A percentile compares a stretch with the other conserved stretches of the same genome.
These are phyloP conservation scores for Macrosiphum euphorbiae DNA, from an alignment of 2,888 invertebrate genomes.

Conservation along the genomic window DNA sequence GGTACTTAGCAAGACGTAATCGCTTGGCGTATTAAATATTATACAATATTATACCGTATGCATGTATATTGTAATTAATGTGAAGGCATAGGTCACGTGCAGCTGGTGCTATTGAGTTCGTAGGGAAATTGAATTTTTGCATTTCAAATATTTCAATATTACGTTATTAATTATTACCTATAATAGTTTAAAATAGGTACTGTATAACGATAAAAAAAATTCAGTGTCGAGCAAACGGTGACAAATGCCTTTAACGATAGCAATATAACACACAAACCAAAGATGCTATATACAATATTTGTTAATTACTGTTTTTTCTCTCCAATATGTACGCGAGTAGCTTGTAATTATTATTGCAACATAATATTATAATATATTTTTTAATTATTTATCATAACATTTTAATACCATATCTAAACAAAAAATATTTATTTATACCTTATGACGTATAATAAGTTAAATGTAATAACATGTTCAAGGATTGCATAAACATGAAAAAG, in stretches of 20 bases:
- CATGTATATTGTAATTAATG: background rate
- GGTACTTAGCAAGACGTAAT: background rate
- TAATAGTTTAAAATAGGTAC: background rate
- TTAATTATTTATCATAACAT: background rate
- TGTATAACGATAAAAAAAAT: background rate
- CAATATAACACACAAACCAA: too few species aligned
- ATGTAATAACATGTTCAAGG: background rate
- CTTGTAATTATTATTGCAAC: too few species aligned
- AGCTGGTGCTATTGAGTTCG: background rate
- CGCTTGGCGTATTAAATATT: background rate
- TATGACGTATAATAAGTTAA: background rate
- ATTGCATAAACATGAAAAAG: background rate
- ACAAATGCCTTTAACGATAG: background rate
- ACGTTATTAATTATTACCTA: background rate
- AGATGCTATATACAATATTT: too few species aligned
- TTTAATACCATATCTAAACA: background rate
- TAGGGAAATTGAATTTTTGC: background rate
- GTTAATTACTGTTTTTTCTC: too few species aligned
- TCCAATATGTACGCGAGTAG: too few species aligned
- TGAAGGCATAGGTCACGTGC: background rate
- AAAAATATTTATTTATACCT: too few species aligned
- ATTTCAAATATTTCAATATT: background rate
- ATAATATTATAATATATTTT: too few species aligned
- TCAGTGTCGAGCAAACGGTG: background rate
- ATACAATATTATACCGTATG: too few species aligned